Conservation (phyloP, 2,888 invertebrate species). For the Conistra vaccinii region DNA sequence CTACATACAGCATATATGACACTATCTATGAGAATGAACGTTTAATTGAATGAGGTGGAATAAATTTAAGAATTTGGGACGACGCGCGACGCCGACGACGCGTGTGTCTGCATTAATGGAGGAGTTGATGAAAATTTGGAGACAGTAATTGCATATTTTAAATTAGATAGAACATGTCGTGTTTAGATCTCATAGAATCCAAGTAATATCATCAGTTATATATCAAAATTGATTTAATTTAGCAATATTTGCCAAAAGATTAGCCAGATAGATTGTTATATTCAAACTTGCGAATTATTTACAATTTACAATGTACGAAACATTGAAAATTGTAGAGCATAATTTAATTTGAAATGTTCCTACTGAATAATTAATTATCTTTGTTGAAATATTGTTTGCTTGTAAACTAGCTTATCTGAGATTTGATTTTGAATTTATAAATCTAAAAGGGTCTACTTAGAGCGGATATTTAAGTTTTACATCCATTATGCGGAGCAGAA, state of each 20-base stretch:
- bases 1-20: slow-evolving; percentile 27
- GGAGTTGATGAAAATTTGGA: slow-evolving; percentile 12
- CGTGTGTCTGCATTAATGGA: slow-evolving; percentile 7
- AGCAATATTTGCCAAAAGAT: not conserved
- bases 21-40: slow-evolving; percentile 36
- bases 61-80: slow-evolving; percentile 60
- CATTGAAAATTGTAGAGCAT: not conserved
- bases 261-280: not conserved
- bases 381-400: not conserved
- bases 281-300: not conserved
- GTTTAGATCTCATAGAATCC: not conserved
- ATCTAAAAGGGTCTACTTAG: not conserved
- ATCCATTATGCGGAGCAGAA: not conserved
- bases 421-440: not conserved
- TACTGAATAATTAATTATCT: slow-evolving; percentile 24
- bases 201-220: not conserved
- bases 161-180: not conserved
- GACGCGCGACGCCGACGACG: too few species aligned
- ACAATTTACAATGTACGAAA: not conserved
- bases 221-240: not conserved
- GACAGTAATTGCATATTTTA: slow-evolving; percentile 10
- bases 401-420: not conserved
- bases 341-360: not conserved
- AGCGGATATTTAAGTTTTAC: not conserved
- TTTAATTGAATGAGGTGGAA: slow-evolving; percentile 60